These are phyloP conservation scores for Drusus annulatus DNA, from an alignment of 1,140 invertebrate species.

Conservation along the genomic window DNA sequence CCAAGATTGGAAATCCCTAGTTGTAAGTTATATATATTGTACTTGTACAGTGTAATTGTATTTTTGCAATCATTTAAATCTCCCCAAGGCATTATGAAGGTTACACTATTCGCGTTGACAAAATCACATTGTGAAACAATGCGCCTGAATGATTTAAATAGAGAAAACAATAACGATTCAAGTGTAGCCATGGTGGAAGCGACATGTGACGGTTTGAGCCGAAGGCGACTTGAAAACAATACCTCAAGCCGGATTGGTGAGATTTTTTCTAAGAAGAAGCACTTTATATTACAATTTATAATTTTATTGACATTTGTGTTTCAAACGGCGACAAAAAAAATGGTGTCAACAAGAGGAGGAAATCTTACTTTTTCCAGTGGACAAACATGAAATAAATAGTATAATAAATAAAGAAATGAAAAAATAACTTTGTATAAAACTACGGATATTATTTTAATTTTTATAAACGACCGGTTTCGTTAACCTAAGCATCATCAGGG, in stretches of 20 bases:
- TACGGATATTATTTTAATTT: too few relatives aligned
- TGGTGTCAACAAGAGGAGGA: not conserved
- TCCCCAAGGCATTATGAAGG: not conserved
- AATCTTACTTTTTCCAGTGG: not conserved
- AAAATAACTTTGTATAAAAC: too few relatives aligned
- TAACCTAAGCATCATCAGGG: too few relatives aligned
- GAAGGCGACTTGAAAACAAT: not conserved
- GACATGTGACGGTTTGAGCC: not conserved
- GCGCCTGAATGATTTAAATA: slow-evolving; percentile 11
- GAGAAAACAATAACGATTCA: not conserved
- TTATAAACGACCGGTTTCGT: too few relatives aligned
- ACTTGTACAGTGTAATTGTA: not conserved
- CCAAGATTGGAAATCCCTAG: slow-evolving; percentile 8
- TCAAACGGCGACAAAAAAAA: not conserved
- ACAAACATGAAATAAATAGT: too few relatives aligned
- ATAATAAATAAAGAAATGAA: too few relatives aligned
- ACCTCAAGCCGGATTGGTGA: not conserved
- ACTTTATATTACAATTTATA: not conserved
- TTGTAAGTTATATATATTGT: too few relatives aligned
- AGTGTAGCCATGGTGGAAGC: not conserved
- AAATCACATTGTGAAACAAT: not conserved
- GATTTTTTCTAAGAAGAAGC: not conserved
- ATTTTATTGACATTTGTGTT: not conserved
- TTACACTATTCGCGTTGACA: not conserved
- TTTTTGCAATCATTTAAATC: slow-evolving; percentile 12